Percentiles rank a stretch among this genome's conserved stretches.
Evolutionary conservation across 2,113 vertebrate species (phyloP).

Genomic region (Fulica atra): DNA sequence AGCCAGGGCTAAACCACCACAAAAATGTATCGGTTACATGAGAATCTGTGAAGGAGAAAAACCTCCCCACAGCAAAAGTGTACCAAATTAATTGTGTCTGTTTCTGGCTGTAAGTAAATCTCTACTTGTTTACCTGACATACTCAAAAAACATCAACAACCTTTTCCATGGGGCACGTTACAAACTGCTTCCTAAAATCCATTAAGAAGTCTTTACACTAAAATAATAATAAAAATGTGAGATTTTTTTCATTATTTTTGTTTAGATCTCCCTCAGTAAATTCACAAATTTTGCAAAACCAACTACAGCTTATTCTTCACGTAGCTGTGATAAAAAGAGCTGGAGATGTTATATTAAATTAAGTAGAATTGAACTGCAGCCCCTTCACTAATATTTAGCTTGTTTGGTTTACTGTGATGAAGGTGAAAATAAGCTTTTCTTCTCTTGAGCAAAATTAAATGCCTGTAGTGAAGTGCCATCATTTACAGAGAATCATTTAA

Average conservation of each 20-base stretch:
- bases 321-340: neutral
- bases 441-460: neutral
- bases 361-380: neutral
- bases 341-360: neutral
- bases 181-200: neutral
- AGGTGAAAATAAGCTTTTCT: neutral
- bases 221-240: neutral
- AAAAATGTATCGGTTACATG: neutral
- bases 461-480: neutral
- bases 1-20: too few species aligned
- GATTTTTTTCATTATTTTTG: neutral
- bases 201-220: neutral
- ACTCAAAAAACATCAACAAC: rapidly evolving
- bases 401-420: neutral
- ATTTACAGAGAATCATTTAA: neutral
- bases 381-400: neutral
- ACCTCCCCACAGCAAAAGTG: neutral
- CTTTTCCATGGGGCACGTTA: neutral
- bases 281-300: neutral
- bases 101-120: neutral
- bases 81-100: neutral
- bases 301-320: neutral
- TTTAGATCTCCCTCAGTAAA: neutral
- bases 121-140: neutral
- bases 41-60: neutral